Percentiles rank a stretch among this genome's conserved stretches.
Evolutionary conservation across 2,113 vertebrate genomes (phyloP).

Genomic region (Alligator mississippiensis): DNA sequence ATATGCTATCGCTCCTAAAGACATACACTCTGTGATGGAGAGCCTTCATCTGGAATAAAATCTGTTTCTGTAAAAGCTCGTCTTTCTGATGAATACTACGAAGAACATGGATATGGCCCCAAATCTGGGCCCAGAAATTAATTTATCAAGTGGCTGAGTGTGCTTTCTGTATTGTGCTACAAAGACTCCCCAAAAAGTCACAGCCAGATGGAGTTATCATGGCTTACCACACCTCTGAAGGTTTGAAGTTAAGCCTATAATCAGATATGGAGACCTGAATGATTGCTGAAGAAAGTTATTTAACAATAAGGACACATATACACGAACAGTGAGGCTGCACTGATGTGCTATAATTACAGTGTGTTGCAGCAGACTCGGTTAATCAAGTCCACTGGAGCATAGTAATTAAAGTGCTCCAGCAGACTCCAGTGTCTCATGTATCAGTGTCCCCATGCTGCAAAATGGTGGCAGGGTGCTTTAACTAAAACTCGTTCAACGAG

Average conservation of each 20-base stretch:
- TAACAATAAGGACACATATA: not conserved
- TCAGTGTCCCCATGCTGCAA: too few species aligned
- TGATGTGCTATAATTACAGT: too few species aligned
- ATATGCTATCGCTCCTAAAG: not conserved
- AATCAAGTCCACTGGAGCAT: too few species aligned
- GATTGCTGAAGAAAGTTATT: slow-evolving; percentile 9
- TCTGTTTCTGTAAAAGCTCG: too few species aligned
- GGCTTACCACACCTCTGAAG: not conserved
- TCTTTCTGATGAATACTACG: too few species aligned
- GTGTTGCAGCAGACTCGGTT: too few species aligned
- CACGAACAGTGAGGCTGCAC: too few species aligned
- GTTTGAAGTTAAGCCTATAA: not conserved
- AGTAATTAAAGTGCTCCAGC: too few species aligned
- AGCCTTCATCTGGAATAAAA: too few species aligned
- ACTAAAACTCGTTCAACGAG: too few species aligned
- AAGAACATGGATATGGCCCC: not conserved
- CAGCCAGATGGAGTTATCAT: not conserved
- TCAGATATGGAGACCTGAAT: not conserved
- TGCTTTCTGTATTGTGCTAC: not conserved
- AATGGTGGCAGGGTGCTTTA: too few species aligned
- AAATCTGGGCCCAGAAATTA: slow-evolving; percentile 3
- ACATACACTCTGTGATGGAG: not conserved
- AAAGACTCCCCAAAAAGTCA: not conserved
- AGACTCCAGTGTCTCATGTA: too few species aligned
- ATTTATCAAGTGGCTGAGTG: not conserved